Evolutionary conservation across 1,140 invertebrate species (phyloP).

Genomic region (Drosophila novamexicana): DNA sequence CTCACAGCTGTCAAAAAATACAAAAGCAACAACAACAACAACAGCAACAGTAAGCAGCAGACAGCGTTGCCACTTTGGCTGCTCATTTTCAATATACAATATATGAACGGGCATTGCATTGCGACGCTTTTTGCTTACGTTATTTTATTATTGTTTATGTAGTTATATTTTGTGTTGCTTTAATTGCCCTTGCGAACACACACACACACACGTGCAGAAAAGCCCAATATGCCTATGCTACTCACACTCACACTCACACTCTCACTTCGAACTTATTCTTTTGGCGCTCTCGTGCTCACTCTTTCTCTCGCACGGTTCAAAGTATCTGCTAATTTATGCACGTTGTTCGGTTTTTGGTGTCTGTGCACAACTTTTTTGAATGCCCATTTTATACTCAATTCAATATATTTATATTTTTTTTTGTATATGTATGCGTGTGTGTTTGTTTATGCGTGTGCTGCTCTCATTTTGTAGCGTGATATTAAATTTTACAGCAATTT

Average conservation of each 20-base stretch:
- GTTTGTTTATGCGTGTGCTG: constrained; percentile 23
- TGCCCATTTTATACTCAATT: constrained; percentile 48
- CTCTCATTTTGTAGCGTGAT: constrained; percentile 35
- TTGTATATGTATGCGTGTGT: constrained; percentile 9
- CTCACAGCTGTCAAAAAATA: constrained; percentile 27
- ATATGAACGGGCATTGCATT: constrained; percentile 17
- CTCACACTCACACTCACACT: constrained; percentile 42
- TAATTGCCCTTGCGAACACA: constrained; percentile 18
- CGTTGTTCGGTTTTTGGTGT: constrained; percentile 39
- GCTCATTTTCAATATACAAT: constrained; percentile 8
- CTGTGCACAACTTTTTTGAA: constrained; percentile 51
- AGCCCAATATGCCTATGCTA: constrained; percentile 32
- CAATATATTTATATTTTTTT: constrained; percentile 25
- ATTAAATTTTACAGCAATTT: constrained; percentile 35
- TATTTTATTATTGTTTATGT: constrained; percentile 38
- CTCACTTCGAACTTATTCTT: constrained; percentile 29
- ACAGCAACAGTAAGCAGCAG: background rate
- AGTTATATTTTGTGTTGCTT: constrained; percentile 24
- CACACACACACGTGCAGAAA: constrained; percentile 3
- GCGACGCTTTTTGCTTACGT: constrained; percentile 8
- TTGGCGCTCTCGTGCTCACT: constrained; percentile 17
- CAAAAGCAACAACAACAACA: constrained; percentile 15
- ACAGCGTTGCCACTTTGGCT: constrained; percentile 35
- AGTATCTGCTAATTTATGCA: constrained; percentile 51
- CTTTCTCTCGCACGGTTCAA: constrained; percentile 13